phyloP scores from a whole-genome alignment of 2,797 vertebrate genomes.

The Sebastes cheni region DNA sequence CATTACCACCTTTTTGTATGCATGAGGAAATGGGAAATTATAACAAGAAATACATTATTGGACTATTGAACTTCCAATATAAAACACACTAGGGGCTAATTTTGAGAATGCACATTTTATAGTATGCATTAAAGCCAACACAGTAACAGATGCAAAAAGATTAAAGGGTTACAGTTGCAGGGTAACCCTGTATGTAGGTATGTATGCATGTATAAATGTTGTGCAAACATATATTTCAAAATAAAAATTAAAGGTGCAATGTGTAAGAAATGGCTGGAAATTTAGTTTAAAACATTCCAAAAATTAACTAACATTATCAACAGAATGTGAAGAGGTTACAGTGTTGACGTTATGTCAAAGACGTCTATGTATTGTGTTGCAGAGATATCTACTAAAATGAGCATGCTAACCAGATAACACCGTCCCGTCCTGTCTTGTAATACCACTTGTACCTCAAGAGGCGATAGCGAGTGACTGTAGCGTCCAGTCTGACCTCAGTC shows the following conservation, averaged over 20 bases:
- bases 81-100: not conserved
- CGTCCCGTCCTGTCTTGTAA: no score
- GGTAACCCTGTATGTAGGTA: not conserved
- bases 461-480: not conserved
- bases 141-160: not conserved
- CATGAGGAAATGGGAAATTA: constrained; percentile 1
- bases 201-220: not conserved
- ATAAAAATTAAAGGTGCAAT: not conserved
- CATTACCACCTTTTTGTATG: not conserved
- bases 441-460: no score
- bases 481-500: not conserved
- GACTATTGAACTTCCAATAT: not conserved
- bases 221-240: not conserved
- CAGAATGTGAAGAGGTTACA: no score
- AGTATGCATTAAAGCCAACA: not conserved
- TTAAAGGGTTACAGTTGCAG: not conserved
- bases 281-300: not conserved
- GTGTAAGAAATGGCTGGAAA: not conserved
- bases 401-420: no score
- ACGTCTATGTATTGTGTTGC: no score
- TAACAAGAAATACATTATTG: not conserved
- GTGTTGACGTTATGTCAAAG: no score
- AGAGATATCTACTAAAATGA: no score
- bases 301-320: no score
- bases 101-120: not conserved